These are phyloP conservation scores for Lutjanus campechanus DNA, from an alignment of 2,797 vertebrate genomes.

Conservation along the genomic window DNA sequence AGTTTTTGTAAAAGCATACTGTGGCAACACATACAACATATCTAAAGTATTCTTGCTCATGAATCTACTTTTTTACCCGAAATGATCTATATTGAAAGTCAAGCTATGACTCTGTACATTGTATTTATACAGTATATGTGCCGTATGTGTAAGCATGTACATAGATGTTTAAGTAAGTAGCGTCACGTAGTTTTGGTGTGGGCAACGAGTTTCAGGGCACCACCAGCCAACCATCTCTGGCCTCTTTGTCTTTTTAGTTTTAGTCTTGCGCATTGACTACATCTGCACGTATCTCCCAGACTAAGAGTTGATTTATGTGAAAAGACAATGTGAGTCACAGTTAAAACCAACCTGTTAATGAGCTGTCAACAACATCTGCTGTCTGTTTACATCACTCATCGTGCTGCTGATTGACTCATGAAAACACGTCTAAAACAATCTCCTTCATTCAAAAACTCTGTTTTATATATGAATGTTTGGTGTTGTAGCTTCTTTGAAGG, in stretches of 20 bases:
- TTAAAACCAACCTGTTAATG: constrained; percentile 34
- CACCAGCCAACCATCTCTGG: constrained; percentile 20
- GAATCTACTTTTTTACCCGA: background rate
- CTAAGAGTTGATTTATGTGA: constrained; percentile 9
- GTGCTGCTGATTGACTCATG: constrained; percentile 38
- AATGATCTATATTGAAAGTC: background rate
- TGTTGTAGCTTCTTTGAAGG: background rate
- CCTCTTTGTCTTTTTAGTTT: background rate
- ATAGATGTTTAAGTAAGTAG: background rate
- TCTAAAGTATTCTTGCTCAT: no score
- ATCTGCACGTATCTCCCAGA: background rate
- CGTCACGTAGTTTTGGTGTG: background rate
- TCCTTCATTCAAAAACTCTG: background rate
- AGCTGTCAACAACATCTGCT: constrained; percentile 40
- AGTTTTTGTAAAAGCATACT: background rate
- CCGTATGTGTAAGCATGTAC: background rate
- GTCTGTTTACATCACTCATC: constrained; percentile 25
- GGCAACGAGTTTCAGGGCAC: constrained; percentile 13
- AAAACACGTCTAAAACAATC: constrained; percentile 1
- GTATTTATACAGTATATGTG: background rate
- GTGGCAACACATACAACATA: background rate
- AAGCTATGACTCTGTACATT: background rate
- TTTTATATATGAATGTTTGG: constrained; percentile 12
- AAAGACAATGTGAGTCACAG: constrained; percentile 18
- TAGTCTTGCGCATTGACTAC: background rate